Evolutionary conservation across 1,140 invertebrate genomes (phyloP).

Genomic region (Meloidogyne chitwoodi): DNA sequence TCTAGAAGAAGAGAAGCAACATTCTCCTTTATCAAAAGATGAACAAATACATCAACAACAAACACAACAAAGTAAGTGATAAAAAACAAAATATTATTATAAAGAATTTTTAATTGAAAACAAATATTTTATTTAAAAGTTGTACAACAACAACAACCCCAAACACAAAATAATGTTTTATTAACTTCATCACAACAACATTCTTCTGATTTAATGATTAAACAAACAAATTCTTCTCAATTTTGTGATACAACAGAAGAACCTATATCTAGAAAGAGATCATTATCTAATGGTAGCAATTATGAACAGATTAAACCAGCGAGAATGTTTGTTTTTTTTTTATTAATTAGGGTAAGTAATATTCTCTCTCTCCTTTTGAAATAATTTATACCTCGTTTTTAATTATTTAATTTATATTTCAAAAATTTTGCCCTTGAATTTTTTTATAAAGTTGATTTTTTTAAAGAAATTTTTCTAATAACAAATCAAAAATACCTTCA

Average conservation of each 20-base stretch:
- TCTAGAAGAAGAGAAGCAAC: neutral
- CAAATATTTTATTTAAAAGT: neutral
- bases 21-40: neutral
- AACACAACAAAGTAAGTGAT: neutral
- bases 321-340: neutral
- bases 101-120: neutral
- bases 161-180: too few species aligned
- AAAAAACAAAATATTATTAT: neutral
- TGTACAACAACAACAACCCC: neutral
- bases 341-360: too few species aligned
- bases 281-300: conserved; percentile 12
- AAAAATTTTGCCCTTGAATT: too few species aligned
- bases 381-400: too few species aligned
- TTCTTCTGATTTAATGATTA: too few species aligned
- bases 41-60: neutral
- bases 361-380: too few species aligned
- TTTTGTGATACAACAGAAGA: conserved; percentile 5
- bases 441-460: too few species aligned
- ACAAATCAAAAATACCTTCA: neutral
- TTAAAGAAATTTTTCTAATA: neutral
- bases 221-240: neutral
- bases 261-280: conserved; percentile 2
- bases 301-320: conserved; percentile 5
- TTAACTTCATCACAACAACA: neutral
- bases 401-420: too few species aligned